Conservation (phyloP, 2,113 vertebrate genomes). For the Vidua macroura region DNA sequence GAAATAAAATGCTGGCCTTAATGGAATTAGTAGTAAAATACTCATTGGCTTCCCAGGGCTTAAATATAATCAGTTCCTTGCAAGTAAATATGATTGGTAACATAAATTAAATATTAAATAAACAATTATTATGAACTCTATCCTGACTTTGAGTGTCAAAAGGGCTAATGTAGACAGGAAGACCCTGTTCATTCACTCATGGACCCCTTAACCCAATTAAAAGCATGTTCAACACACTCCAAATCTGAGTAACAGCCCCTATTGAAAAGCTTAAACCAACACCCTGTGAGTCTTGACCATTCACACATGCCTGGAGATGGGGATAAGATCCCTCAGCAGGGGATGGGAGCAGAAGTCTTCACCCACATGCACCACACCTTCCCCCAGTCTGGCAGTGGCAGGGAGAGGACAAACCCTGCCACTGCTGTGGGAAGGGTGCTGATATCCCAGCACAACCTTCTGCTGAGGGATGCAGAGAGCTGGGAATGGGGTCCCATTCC, state of each 20-base stretch:
- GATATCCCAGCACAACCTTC: neutral
- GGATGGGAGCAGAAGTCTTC: neutral
- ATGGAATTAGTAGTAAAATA: slow-evolving; percentile 25
- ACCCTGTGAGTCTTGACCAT: neutral
- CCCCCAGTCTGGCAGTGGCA: neutral
- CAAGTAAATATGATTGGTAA: neutral
- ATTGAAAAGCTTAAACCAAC: neutral
- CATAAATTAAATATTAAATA: slow-evolving; percentile 13
- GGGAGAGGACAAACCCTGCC: neutral
- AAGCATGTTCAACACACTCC: neutral
- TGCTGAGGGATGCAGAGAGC: neutral
- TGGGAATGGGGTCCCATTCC: neutral
- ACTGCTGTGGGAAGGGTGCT: neutral
- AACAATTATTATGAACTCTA: neutral
- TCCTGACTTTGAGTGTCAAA: neutral
- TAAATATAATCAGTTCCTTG: slow-evolving; percentile 2
- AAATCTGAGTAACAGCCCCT: neutral
- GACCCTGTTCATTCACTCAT: neutral
- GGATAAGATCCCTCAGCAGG: neutral
- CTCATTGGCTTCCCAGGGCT: neutral
- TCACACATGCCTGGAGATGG: rapidly evolving
- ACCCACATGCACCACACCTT: neutral
- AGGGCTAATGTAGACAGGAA: neutral
- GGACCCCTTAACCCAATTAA: neutral
- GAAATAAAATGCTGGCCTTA: neutral